Evolutionary conservation across 2,888 invertebrate species (phyloP), one percentile per base, ranked within the genome.

Genomic region (Oconnorella tubifera): DNA sequence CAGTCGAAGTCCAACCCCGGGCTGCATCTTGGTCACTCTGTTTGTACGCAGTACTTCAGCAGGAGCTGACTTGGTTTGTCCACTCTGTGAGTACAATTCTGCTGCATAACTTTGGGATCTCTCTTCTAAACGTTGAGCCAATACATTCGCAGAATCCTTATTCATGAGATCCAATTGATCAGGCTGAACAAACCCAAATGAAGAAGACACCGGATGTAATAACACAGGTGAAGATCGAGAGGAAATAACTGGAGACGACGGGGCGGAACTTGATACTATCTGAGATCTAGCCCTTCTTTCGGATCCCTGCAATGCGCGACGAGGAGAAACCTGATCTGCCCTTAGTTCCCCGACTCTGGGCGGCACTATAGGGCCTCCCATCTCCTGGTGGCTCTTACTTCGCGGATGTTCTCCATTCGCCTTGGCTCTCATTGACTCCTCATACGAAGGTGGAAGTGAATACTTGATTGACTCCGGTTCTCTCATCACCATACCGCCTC

Each of bases 341-440:
- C 60, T 27, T 10, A 60, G 50, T 23, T 60, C 50, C 1, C 50
- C 29, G 31, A 60, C 23, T n/a, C 60, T 48, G 31, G 48, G 50
- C 1, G 50, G 50, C 48, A 48, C 14, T 10, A 53, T 27, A 14
- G 59, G 59, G 59, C 4, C 59, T 3, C 19, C 58, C 25, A 23
- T 48, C 27, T 23, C 50, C 28, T 60, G 29, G 6, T 50, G 28
- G 14, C 60, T 50, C 19, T 48, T 49, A 29, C 49, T 60, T 1
- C 60, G n/a, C 14, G 60, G 60, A 29, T 60, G 60, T 14, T 50
- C 50, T n/a, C 53, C 62, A 56, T n/a, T 56, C 1, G 60, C 61
- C 56, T 51, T 31, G 33, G 65, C 60, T 19, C 55, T 56, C 19
- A 61, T 49, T 4, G 56, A 50, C n/a, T 28, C 65, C 65, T 55